These are phyloP conservation scores for Neocrepidodera transversa DNA, from an alignment of 2,888 invertebrate species.

Conservation along the genomic window DNA sequence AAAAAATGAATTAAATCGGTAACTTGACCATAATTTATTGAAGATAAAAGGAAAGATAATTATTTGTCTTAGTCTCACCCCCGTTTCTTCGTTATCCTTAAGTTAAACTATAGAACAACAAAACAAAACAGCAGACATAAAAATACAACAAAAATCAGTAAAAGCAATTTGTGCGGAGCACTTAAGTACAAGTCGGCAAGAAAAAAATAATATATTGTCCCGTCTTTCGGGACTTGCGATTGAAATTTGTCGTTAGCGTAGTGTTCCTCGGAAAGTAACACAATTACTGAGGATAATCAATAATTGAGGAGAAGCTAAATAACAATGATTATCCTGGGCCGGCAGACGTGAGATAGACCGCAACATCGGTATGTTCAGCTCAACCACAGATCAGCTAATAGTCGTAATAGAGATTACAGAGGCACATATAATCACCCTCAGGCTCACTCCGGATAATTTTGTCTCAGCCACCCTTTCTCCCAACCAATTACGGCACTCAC, in stretches of 20 bases:
- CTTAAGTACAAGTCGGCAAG: conserved; percentile 24
- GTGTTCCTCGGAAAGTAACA: conserved; percentile 46
- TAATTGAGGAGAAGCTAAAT: conserved; percentile 57
- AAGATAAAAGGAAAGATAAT: too few relatives aligned
- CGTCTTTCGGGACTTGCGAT: conserved; percentile 22
- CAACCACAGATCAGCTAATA: conserved; percentile 51
- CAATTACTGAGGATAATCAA: conserved; percentile 58
- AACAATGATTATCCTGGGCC: conserved; percentile 57
- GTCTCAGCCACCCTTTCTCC: conserved; percentile 33
- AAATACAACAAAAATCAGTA: conserved; percentile 1
- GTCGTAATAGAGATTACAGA: conserved; percentile 57
- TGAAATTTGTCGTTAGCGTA: conserved; percentile 37
- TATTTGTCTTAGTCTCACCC: background rate
- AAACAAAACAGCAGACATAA: conserved; percentile 10
- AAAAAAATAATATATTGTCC: conserved; percentile 31
- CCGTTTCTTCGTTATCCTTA: background rate
- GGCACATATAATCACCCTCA: conserved; percentile 53
- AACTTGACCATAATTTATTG: too few relatives aligned
- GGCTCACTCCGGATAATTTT: conserved; percentile 33
- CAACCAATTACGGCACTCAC: conserved; percentile 35
- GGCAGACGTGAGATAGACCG: conserved; percentile 53
- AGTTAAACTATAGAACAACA: background rate
- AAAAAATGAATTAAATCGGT: too few relatives aligned
- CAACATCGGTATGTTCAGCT: conserved; percentile 26
- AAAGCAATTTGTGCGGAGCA: conserved; percentile 28